Percentiles rank a stretch among this genome's conserved stretches.
These are phyloP conservation scores for Brachypteracias leptosomus DNA, from an alignment of 2,113 vertebrate species.

Conservation along the genomic window DNA sequence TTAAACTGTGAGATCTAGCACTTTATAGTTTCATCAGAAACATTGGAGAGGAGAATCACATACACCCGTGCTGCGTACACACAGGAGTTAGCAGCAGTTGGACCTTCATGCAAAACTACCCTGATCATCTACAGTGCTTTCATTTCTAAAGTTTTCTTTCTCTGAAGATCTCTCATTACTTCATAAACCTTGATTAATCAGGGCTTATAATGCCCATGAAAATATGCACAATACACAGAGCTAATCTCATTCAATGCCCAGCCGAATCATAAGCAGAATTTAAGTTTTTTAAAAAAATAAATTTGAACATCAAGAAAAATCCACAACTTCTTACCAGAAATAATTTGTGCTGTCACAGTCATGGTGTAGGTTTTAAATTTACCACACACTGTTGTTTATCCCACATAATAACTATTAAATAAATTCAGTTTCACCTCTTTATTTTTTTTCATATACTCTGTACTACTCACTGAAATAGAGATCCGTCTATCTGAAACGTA, in stretches of 20 bases:
- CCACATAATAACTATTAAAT: neutral
- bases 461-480: neutral
- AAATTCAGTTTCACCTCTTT: neutral
- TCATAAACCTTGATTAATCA: neutral
- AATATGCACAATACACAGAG: neutral
- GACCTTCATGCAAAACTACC: neutral
- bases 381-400: neutral
- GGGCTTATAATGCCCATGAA: neutral
- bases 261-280: neutral
- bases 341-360: neutral
- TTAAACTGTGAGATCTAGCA: neutral
- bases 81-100: neutral
- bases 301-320: neutral
- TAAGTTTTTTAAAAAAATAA: neutral
- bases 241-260: neutral
- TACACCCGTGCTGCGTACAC: neutral
- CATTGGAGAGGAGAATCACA: rapidly evolving
- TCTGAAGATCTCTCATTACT: neutral
- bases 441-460: neutral
- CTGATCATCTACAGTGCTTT: neutral
- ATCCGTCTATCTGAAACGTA: neutral
- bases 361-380: neutral
- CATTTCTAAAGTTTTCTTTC: neutral
- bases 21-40: neutral
- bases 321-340: neutral